phyloP scores from a whole-genome alignment of 2,797 vertebrate genomes.

The Chelonia mydas region DNA sequence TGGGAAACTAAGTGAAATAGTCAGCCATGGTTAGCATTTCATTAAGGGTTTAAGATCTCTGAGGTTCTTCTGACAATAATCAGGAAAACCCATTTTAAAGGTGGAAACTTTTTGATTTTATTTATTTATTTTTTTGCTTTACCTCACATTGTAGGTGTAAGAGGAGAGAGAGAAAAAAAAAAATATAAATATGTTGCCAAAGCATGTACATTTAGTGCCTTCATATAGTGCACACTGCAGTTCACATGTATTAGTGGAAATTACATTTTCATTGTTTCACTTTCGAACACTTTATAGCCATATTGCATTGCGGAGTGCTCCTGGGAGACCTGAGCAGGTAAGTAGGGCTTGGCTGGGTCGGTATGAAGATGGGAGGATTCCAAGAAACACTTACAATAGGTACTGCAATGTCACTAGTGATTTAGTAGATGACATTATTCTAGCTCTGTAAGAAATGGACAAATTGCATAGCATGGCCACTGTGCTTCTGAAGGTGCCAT shows the following conservation, averaged over 20 bases:
- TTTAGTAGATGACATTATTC: background rate
- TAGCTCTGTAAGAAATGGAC: background rate
- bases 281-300: background rate
- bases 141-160: background rate
- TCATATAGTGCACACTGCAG: background rate
- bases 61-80: background rate
- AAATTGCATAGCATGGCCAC: background rate
- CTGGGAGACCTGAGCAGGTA: background rate
- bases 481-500: background rate
- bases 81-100: background rate
- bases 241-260: background rate
- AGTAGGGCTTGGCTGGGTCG: background rate
- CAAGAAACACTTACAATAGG: background rate
- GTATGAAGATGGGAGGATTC: background rate
- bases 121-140: background rate
- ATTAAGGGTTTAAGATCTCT: background rate
- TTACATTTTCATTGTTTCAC: background rate
- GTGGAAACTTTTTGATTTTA: background rate
- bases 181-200: background rate
- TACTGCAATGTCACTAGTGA: background rate
- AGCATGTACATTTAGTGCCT: background rate
- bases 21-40: background rate
- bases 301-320: background rate
- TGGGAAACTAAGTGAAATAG: background rate
- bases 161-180: background rate